phyloP scores from a whole-genome alignment of 2,888 invertebrate species.

The Gymnoscelis rufifasciata region DNA sequence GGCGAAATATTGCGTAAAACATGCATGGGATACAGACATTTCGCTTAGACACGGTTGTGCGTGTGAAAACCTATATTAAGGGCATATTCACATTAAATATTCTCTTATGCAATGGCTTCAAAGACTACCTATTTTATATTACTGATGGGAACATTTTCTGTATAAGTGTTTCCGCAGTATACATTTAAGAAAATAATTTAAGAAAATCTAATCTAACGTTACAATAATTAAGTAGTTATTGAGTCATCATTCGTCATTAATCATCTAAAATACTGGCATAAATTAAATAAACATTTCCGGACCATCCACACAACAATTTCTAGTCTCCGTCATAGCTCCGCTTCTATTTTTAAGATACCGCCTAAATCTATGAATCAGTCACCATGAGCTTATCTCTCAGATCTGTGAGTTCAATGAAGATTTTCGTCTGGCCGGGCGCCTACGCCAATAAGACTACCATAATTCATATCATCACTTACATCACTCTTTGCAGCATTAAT shows the following conservation, averaged over 20 bases:
- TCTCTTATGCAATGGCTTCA: no score
- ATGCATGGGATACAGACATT: conserved; percentile 7
- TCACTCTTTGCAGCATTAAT: conserved; percentile 25
- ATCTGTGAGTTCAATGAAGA: neutral
- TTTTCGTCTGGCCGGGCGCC: conserved; percentile 6
- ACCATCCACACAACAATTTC: no score
- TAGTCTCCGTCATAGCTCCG: no score
- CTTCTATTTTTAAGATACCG: neutral
- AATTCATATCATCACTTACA: conserved; percentile 35
- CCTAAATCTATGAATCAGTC: neutral
- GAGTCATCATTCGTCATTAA: no score
- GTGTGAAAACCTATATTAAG: conserved; percentile 8
- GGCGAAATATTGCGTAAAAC: conserved; percentile 12
- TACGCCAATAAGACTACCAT: conserved; percentile 31
- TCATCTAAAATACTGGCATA: no score
- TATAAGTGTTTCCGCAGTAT: no score
- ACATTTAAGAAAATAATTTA: no score
- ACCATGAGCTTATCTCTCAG: neutral
- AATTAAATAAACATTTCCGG: no score
- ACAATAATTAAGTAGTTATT: no score
- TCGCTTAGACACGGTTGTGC: conserved; percentile 2
- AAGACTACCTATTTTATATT: no score
- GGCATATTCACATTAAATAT: neutral
- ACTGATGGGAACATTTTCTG: no score
- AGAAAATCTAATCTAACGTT: no score